Base-by-base conservation (phyloP, 1,140 invertebrate genomes). In the Sycophila sp. region DNA sequence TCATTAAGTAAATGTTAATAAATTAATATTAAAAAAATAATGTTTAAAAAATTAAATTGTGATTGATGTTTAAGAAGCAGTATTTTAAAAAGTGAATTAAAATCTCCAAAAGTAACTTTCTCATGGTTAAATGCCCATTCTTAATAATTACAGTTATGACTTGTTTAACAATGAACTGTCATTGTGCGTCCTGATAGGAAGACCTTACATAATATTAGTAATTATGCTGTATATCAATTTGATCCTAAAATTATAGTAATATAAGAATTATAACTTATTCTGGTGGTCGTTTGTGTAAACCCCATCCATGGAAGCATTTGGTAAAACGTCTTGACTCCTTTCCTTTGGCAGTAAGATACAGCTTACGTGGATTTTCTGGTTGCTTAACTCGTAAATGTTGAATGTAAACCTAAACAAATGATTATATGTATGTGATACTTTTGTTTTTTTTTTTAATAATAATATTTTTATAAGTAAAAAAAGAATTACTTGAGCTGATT, bases 231-330 rank as follows among this genome's bases (percentile, higher is more conserved):
- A 34, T 24, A 51, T 8, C 19, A 26, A 58, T 59, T 53, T 56
- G 7, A n/a, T 30, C 0, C 19, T 26, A 19, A 53, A 36, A 65
- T 45, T 19, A 58, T 24, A 22, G 30, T 47, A 40, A 60, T 22
- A 53, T 42, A 49, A 60, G 24, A 55, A 38, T 51, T 24, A 11
- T 7, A 63, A 51, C 24, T 87, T 89, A 92, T 77, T 92, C 91
- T 34, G 90, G 91, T 42, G 91, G 89, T 75, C 87, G 88, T 83
- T 93, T 94, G 78, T 94, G 92, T 55, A 86, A 83, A 69, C 91
- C 91, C 98, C 98, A 99, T 47, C 97, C 98, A 84, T 99, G 98
- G 90, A 99, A 99, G 86, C 98, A 99, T 86, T 98, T 98, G 55
- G 93, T 95, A 85, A 99, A 99, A 76, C 95, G 89, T 74, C 90